Conservation (phyloP, 2,113 vertebrate species). For the Bostrychus sinensis region DNA sequence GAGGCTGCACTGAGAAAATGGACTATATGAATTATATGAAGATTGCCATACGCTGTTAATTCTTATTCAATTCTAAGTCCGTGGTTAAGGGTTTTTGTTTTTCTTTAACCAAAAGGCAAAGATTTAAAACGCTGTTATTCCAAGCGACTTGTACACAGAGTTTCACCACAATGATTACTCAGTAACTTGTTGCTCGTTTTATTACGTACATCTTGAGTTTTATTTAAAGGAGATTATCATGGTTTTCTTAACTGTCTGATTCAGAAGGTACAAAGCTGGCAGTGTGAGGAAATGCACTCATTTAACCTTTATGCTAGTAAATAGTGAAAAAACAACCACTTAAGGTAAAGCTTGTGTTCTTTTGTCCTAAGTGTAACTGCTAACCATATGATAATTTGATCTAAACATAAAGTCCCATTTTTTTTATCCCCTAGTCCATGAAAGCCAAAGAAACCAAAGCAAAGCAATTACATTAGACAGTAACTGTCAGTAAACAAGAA, state of each 20-base stretch:
- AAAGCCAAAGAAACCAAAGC: too few species aligned
- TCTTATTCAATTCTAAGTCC: too few species aligned
- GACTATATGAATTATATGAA: background rate
- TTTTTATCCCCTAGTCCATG: too few species aligned
- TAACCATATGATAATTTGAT: too few species aligned
- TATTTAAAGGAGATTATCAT: constrained; percentile 22
- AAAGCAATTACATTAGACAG: too few species aligned
- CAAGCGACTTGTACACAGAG: background rate
- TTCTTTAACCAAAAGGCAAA: too few species aligned
- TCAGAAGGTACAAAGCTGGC: constrained; percentile 13
- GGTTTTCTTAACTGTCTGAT: constrained; percentile 8
- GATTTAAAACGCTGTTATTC: background rate
- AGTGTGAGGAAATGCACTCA: constrained; percentile 18
- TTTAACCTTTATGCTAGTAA: constrained; percentile 37
- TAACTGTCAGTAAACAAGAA: too few species aligned
- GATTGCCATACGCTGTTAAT: background rate
- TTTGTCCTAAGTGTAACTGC: too few species aligned
- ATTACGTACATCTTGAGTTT: background rate
- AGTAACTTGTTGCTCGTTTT: background rate
- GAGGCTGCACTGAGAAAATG: background rate
- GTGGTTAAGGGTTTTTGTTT: too few species aligned
- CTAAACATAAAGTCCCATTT: too few species aligned
- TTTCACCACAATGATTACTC: background rate
- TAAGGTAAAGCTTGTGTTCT: too few species aligned
- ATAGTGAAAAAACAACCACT: too few species aligned